A percentile compares a stretch with the other conserved stretches of the same genome.
phyloP scores from a whole-genome alignment of 2,797 vertebrate species.

The Cichlasoma orientale region DNA sequence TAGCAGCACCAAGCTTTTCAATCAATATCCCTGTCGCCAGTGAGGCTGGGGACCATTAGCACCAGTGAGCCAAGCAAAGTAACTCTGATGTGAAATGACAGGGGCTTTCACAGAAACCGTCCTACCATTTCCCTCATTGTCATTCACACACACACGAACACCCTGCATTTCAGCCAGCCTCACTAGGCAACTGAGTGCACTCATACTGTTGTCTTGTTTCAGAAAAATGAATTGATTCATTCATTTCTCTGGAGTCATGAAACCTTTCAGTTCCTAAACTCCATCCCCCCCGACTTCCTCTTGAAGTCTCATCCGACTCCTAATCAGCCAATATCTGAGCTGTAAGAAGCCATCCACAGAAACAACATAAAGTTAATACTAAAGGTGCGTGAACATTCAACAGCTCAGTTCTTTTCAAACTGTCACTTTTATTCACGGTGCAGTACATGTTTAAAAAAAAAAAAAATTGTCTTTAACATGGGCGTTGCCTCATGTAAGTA shows the following conservation, averaged over 20 bases:
- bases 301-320: neutral
- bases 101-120: slow-evolving; percentile 66
- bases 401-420: neutral
- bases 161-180: slow-evolving; percentile 34
- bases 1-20: slow-evolving; percentile 35
- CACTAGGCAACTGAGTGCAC: slow-evolving; percentile 8
- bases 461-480: slow-evolving; percentile 32
- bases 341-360: neutral
- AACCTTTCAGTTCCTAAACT: neutral
- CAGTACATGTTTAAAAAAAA: neutral
- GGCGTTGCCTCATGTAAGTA: slow-evolving; percentile 33
- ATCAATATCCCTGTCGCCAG: slow-evolving; percentile 60
- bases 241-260: neutral
- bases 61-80: slow-evolving; percentile 55
- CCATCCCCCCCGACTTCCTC: neutral
- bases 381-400: neutral
- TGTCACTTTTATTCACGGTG: neutral
- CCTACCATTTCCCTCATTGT: slow-evolving; percentile 59
- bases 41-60: slow-evolving; percentile 61
- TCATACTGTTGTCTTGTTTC: slow-evolving; percentile 30
- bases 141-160: slow-evolving; percentile 28
- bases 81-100: slow-evolving; percentile 75
- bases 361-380: neutral
- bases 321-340: neutral
- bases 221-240: neutral